phyloP scores from a whole-genome alignment of 2,888 invertebrate species.

The Apodemia duryi region DNA sequence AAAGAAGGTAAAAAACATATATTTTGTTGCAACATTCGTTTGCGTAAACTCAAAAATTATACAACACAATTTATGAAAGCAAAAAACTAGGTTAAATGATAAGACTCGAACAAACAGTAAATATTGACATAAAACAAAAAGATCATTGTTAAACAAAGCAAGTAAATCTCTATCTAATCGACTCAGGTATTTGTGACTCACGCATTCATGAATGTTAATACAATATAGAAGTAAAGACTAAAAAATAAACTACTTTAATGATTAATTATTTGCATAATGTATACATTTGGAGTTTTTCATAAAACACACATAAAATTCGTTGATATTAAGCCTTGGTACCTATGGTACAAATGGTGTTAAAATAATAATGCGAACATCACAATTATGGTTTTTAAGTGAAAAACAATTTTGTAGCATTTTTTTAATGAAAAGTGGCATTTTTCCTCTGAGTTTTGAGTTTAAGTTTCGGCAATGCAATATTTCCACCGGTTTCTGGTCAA shows the following conservation, averaged over 20 bases:
- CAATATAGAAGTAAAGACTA: neutral
- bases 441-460: too few relatives aligned
- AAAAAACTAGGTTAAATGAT: neutral
- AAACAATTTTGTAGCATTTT: too few relatives aligned
- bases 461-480: too few relatives aligned
- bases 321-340: neutral
- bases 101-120: neutral
- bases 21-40: too few relatives aligned
- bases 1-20: too few relatives aligned
- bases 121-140: constrained; percentile 5
- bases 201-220: neutral
- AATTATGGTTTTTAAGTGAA: too few relatives aligned
- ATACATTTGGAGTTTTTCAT: neutral
- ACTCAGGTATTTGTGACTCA: constrained; percentile 4
- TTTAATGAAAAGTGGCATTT: too few relatives aligned
- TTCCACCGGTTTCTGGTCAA: too few relatives aligned
- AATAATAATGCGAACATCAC: too few relatives aligned
- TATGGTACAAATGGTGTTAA: too few relatives aligned
- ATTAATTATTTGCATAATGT: neutral
- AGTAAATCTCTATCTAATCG: neutral
- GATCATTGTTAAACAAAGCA: constrained; percentile 2
- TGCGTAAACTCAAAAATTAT: too few relatives aligned
- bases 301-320: neutral
- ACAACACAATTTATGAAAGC: too few relatives aligned
- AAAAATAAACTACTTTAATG: neutral